These are phyloP conservation scores for Numida meleagris DNA, from an alignment of 2,113 vertebrate species.

Conservation along the genomic window DNA sequence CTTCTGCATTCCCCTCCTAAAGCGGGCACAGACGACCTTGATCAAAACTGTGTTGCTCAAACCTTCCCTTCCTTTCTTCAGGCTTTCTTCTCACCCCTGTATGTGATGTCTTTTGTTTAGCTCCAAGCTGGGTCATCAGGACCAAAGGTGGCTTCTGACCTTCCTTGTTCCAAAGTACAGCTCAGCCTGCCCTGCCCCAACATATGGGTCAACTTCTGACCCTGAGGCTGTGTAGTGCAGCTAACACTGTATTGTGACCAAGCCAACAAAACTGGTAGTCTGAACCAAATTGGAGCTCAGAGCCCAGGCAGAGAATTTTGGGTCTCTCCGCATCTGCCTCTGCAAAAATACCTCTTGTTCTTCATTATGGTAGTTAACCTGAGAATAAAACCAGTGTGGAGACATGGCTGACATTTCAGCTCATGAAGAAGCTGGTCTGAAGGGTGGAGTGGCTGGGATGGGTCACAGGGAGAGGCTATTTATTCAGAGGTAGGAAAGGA, in stretches of 20 bases:
- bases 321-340: not conserved
- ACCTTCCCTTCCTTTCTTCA: not conserved
- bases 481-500: not conserved
- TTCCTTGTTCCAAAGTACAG: not conserved
- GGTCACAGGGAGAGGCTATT: not conserved
- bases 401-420: not conserved
- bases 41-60: not conserved
- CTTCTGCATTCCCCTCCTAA: slow-evolving; percentile 24
- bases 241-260: rapidly evolving
- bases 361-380: not conserved
- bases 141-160: not conserved
- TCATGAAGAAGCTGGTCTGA: not conserved
- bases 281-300: not conserved
- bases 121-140: not conserved
- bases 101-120: not conserved
- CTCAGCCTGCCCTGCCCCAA: not conserved
- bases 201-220: not conserved
- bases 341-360: not conserved
- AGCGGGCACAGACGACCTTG: not conserved
- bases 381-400: not conserved
- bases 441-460: not conserved
- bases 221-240: not conserved
- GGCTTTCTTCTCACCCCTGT: rapidly evolving
- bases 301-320: not conserved
- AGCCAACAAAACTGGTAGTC: not conserved